Base-by-base conservation (phyloP, 2,113 vertebrate genomes). In the Takifugu flavidus region DNA sequence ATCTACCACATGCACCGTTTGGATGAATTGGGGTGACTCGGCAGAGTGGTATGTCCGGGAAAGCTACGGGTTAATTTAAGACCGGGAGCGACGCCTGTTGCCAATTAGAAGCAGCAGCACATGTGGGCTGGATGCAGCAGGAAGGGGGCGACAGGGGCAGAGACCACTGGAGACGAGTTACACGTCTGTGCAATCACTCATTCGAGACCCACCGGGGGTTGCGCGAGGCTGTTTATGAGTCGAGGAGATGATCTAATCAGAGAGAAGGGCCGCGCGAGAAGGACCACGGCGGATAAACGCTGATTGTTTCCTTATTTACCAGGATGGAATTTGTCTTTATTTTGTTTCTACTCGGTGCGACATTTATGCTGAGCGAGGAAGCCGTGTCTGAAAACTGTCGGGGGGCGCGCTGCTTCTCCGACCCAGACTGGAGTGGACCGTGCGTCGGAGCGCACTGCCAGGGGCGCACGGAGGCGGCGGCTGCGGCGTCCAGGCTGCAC, bases 101-200 rank as follows among this genome's bases (percentile, higher is more conserved):
- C 86, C 89, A 90, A 92, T 92, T 91, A 92, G 80, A 75, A 78
- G 66, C 69, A 80, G 80, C 87, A 59, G 85, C 84, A 89, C 88
- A 90, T 89, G 82, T 82, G 74, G 83, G 75, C 76, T 53, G 74
- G 73, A 83, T 74, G 47, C 2, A 72, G 70, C 74, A 63, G 79
- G 66, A 72, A 67, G 72, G 7, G 84, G 80, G 73, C 73, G 81
- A 61, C 60, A 58, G 67, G 75, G 72, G 70, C 77, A 82, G 84
- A 80, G 61, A 55, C 51, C 71, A 15, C 60, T 75, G 72, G 67
- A 84, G 68, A 63, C 70, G 28, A 71, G 58, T 57, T 70, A 27
- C 58, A 26, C 2, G 49, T 56, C 31, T 64, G 52, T 14, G 20
- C 20, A 54, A 25, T 51, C 26, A 52, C 25, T 63, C 25, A 31